phyloP scores from a whole-genome alignment of 2,888 invertebrate species.

The Peribatodes rhomboidaria region DNA sequence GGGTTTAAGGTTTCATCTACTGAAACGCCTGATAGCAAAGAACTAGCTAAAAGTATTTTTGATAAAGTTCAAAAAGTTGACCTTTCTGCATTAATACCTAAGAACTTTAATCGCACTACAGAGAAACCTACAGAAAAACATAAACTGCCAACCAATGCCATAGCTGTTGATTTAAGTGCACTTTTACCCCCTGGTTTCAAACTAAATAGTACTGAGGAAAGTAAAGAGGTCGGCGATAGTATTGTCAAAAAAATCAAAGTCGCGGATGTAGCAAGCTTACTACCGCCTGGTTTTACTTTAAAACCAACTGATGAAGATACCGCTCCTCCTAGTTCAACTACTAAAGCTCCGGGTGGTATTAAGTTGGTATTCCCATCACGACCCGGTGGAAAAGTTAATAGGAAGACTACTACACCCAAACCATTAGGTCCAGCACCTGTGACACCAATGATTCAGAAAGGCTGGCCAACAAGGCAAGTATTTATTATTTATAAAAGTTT shows the following conservation, averaged over 20 bases:
- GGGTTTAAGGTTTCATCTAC: conserved; percentile 85
- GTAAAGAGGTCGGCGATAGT: conserved; percentile 50
- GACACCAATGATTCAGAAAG: conserved; percentile 92
- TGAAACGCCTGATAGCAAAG: conserved; percentile 62
- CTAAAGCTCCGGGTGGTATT: conserved; percentile 81
- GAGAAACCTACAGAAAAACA: conserved; percentile 61
- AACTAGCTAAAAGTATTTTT: conserved; percentile 65
- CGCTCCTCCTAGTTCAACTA: conserved; percentile 58
- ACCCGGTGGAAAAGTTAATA: conserved; percentile 88
- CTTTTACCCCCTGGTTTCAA: conserved; percentile 89
- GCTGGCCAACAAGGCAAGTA: conserved; percentile 92
- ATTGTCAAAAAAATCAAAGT: conserved; percentile 66
- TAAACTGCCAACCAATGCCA: conserved; percentile 61
- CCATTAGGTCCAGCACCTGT: conserved; percentile 78
- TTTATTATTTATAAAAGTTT: conserved; percentile 1
- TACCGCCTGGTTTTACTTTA: conserved; percentile 88
- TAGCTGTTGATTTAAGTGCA: conserved; percentile 84
- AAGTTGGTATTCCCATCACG: conserved; percentile 94
- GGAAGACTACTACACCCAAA: conserved; percentile 88
- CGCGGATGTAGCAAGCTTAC: conserved; percentile 86
- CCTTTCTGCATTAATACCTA: conserved; percentile 87
- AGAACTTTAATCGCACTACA: conserved; percentile 85
- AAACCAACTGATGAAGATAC: conserved; percentile 61
- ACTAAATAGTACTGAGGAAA: conserved; percentile 63
- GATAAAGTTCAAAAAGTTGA: conserved; percentile 75